Percentiles rank a stretch among this genome's conserved stretches.
phyloP scores from a whole-genome alignment of 2,888 invertebrate genomes.

The Thumatha senex region DNA sequence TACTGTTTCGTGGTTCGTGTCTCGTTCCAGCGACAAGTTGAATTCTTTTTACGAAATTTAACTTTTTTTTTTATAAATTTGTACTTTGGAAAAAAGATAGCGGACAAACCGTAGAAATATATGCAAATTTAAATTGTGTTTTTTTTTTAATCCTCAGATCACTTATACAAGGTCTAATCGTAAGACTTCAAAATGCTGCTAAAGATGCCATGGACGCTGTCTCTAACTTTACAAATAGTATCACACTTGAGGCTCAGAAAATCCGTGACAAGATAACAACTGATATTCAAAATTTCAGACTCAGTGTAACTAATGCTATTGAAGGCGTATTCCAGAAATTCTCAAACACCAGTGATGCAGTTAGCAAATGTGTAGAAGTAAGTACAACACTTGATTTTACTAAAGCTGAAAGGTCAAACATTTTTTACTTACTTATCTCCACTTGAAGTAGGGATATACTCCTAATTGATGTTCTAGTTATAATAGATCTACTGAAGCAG shows the following conservation, averaged over 20 bases:
- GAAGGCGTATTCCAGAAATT: constrained; percentile 50
- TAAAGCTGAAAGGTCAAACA: no score
- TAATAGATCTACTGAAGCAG: no score
- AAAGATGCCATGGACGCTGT: constrained; percentile 56
- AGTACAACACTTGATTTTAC: constrained; percentile 20
- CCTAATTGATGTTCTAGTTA: no score
- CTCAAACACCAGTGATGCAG: constrained; percentile 45
- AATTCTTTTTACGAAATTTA: no score
- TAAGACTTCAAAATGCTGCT: constrained; percentile 52
- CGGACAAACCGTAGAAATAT: no score
- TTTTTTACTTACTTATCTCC: no score
- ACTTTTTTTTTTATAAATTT: no score
- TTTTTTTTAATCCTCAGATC: constrained; percentile 40
- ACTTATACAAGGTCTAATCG: constrained; percentile 55
- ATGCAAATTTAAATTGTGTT: no score
- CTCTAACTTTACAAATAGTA: constrained; percentile 46
- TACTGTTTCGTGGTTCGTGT: no score
- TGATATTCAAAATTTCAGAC: constrained; percentile 51
- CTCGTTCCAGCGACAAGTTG: no score
- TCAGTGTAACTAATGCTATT: constrained; percentile 49
- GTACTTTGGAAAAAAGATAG: no score
- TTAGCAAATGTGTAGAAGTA: constrained; percentile 62
- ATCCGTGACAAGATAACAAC: constrained; percentile 43
- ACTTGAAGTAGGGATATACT: no score
- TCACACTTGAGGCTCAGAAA: constrained; percentile 47